Evolutionary conservation across 2,797 vertebrate species (phyloP).

Genomic region (Enteromius trimaculatus): DNA sequence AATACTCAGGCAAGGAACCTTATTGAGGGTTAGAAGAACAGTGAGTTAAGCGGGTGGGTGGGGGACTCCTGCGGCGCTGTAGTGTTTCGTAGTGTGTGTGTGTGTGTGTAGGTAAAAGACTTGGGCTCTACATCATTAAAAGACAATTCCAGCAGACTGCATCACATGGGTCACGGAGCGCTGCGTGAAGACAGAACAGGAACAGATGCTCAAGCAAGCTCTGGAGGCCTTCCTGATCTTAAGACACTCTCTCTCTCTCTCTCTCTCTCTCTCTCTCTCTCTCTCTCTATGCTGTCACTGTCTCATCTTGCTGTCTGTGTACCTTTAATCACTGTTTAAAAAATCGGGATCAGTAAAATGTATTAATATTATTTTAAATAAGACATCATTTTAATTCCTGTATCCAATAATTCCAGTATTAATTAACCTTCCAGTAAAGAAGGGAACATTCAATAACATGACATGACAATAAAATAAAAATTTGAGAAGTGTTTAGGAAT

Average conservation of each 20-base stretch:
- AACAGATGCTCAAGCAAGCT: constrained; percentile 57
- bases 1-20: background rate
- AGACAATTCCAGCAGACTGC: constrained; percentile 52
- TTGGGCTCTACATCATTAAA: constrained; percentile 57
- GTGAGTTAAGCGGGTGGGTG: constrained; percentile 39
- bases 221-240: constrained; percentile 36
- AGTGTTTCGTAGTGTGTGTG: constrained; percentile 31
- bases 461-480: background rate
- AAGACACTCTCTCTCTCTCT: background rate
- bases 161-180: constrained; percentile 53
- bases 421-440: background rate
- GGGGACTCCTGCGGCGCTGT: constrained; percentile 34
- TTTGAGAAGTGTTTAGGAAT: background rate
- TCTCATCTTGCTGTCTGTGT: background rate
- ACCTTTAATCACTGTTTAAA: background rate
- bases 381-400: no score
- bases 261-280: no score
- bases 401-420: background rate
- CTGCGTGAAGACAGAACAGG: constrained; percentile 33
- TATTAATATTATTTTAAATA: no score
- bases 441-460: background rate
- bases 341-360: background rate
- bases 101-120: constrained; percentile 39
- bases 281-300: background rate
- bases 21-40: constrained; percentile 23